A percentile compares a stretch with the other conserved stretches of the same genome.
phyloP scores from a whole-genome alignment of 2,797 vertebrate species.

The Chaenodraco wilsoni region DNA sequence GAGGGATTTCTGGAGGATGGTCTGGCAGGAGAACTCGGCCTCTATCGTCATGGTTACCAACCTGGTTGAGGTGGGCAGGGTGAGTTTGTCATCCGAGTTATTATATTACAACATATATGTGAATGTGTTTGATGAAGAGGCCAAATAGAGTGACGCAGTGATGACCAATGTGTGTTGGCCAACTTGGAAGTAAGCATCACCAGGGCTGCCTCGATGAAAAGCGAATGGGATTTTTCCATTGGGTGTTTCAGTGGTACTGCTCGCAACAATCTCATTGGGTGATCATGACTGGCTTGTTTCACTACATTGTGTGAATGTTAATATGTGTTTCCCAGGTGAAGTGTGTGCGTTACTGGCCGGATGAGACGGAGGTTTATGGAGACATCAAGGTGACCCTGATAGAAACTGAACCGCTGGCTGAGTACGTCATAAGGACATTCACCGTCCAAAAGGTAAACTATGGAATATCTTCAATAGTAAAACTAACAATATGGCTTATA shows the following conservation, averaged over 20 bases:
- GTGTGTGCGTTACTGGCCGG: constrained; percentile 97
- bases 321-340: constrained; percentile 86
- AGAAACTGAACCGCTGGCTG: constrained; percentile 95
- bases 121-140: constrained; percentile 2
- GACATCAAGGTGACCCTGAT: constrained; percentile 97
- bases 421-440: constrained; percentile 97
- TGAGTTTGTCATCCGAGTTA: constrained; percentile 78
- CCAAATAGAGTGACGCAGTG: too few species aligned
- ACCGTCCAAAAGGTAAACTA: constrained; percentile 94
- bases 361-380: constrained; percentile 95
- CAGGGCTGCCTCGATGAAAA: too few species aligned
- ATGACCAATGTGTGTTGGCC: too few species aligned
- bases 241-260: neutral
- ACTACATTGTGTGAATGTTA: neutral
- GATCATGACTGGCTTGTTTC: neutral
- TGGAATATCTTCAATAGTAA: neutral
- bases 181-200: too few species aligned
- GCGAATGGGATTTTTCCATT: too few species aligned
- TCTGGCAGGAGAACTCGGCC: constrained; percentile 97
- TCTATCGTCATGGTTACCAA: constrained; percentile 99
- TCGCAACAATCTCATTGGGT: neutral
- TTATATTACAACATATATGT: constrained; percentile 10
- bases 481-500: neutral
- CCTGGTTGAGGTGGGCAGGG: constrained; percentile 97
- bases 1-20: constrained; percentile 99